phyloP scores from a whole-genome alignment of 2,113 vertebrate genomes.

The Centrocercus urophasianus region DNA sequence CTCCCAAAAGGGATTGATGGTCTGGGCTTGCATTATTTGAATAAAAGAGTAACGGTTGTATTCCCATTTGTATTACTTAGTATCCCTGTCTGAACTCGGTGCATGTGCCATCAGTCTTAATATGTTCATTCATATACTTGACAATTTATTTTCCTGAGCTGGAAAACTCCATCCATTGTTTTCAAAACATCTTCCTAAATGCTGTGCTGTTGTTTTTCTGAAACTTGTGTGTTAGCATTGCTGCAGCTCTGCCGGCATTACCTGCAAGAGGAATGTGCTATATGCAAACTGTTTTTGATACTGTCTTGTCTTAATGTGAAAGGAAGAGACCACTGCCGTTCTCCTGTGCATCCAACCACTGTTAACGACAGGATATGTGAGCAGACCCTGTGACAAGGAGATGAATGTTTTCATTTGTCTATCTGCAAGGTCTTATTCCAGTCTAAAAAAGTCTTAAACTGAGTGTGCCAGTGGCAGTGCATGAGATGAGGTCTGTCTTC shows the following conservation, averaged over 20 bases:
- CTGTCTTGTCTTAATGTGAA: not conserved
- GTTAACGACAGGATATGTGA: not conserved
- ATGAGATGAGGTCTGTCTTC: conserved; percentile 13
- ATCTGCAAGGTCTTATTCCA: not conserved
- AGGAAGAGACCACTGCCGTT: not conserved
- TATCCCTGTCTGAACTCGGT: not conserved
- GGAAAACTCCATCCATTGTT: not conserved
- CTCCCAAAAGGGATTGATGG: conserved; percentile 2
- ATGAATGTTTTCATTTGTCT: conserved; percentile 26
- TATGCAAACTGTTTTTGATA: not conserved
- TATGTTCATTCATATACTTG: not conserved
- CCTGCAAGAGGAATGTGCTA: not conserved
- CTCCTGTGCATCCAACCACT: not conserved
- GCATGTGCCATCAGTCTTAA: not conserved
- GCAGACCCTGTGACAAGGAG: not conserved
- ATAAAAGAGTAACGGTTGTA: not conserved
- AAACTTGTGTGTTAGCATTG: not conserved
- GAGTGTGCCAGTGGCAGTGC: not conserved
- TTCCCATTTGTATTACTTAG: conserved; percentile 29
- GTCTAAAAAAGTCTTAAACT: not conserved
- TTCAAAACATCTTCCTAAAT: not conserved
- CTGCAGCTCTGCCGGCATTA: not conserved
- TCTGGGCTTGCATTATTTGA: conserved; percentile 7
- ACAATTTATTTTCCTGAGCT: conserved; percentile 6
- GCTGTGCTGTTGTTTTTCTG: not conserved